Evolutionary conservation across 2,888 invertebrate species (phyloP).

Genomic region (Agonopterix heracliana): DNA sequence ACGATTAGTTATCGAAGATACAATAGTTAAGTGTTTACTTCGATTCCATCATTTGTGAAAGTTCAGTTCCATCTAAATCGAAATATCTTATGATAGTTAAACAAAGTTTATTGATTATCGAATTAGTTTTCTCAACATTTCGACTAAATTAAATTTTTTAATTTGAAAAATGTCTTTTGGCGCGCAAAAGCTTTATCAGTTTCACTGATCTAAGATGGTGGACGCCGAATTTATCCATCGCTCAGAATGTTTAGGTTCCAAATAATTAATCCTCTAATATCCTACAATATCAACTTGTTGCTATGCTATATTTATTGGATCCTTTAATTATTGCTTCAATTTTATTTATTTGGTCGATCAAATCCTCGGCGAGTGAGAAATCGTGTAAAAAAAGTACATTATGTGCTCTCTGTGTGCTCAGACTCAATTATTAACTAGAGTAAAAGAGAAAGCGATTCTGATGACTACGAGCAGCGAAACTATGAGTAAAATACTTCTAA

Average conservation of each 20-base stretch:
- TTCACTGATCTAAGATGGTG: slow-evolving; percentile 18
- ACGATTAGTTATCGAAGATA: too few relatives aligned
- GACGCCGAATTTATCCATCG: too few relatives aligned
- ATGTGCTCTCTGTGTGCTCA: slow-evolving; percentile 61
- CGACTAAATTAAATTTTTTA: slow-evolving; percentile 22
- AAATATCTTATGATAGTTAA: too few relatives aligned
- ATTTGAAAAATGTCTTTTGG: slow-evolving; percentile 58
- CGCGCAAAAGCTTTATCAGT: slow-evolving; percentile 45
- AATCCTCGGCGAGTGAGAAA: slow-evolving; percentile 59
- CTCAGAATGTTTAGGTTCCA: too few relatives aligned
- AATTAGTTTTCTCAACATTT: too few relatives aligned
- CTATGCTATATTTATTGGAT: slow-evolving; percentile 47
- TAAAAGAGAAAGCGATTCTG: slow-evolving; percentile 52
- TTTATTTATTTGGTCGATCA: slow-evolving; percentile 55
- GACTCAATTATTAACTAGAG: slow-evolving; percentile 46
- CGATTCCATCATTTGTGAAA: too few relatives aligned
- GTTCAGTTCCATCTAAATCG: slow-evolving; percentile 22
- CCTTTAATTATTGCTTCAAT: slow-evolving; percentile 59
- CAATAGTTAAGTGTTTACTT: too few relatives aligned
- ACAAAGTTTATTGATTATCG: too few relatives aligned
- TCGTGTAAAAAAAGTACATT: slow-evolving; percentile 54
- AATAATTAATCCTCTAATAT: too few relatives aligned
- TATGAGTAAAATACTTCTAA: slow-evolving; percentile 59
- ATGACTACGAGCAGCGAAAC: slow-evolving; percentile 61
- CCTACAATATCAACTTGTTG: slow-evolving; percentile 25